These are phyloP conservation scores for Microtus pennsylvanicus DNA, from an alignment of 2,113 vertebrate genomes.

Conservation along the genomic window DNA sequence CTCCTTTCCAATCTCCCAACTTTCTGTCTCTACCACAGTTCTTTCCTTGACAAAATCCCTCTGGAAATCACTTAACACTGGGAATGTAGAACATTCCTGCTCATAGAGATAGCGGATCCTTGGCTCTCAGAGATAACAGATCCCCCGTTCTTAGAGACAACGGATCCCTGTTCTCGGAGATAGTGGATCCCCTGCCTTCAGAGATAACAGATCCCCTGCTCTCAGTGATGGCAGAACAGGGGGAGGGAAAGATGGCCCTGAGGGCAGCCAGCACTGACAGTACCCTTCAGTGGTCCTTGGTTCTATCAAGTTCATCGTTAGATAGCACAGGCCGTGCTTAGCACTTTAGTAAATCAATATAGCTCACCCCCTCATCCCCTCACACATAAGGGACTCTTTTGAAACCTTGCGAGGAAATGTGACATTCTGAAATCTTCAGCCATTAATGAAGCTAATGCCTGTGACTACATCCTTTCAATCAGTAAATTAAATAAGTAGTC, in stretches of 20 bases:
- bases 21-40: background rate
- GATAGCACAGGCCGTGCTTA: background rate
- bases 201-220: too few relatives aligned
- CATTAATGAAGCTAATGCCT: slow-evolving; percentile 13
- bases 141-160: background rate
- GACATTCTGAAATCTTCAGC: slow-evolving; percentile 38
- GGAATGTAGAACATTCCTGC: background rate
- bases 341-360: slow-evolving; percentile 15
- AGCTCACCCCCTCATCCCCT: background rate
- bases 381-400: background rate
- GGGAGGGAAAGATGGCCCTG: background rate
- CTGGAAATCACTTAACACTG: background rate
- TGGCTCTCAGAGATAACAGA: background rate
- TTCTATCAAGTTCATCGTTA: background rate
- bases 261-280: background rate
- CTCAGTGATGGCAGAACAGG: background rate
- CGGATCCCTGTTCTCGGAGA: too few relatives aligned
- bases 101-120: background rate
- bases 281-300: background rate
- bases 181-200: too few relatives aligned
- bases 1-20: background rate
- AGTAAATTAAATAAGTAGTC: slow-evolving; percentile 40
- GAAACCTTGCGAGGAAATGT: slow-evolving; percentile 43
- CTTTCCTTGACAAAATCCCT: background rate
- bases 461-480: slow-evolving; percentile 29